These are phyloP conservation scores for Pedetes capensis DNA, from an alignment of 2,113 vertebrate species.

Conservation along the genomic window DNA sequence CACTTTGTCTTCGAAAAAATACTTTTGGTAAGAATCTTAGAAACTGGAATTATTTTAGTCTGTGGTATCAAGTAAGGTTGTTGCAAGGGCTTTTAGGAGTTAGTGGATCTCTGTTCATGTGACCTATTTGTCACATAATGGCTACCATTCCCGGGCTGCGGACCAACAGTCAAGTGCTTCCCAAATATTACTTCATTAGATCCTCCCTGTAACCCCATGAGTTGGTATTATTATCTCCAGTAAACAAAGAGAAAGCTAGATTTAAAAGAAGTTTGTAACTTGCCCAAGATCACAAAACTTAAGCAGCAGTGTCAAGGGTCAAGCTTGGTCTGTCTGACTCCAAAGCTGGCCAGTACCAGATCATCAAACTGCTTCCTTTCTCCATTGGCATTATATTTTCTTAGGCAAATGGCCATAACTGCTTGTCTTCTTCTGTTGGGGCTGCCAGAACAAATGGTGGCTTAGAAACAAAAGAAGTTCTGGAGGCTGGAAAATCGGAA, in stretches of 20 bases:
- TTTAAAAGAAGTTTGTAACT: slow-evolving; percentile 17
- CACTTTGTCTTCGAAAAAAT: background rate
- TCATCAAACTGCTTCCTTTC: background rate
- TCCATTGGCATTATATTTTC: background rate
- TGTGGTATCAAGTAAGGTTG: background rate
- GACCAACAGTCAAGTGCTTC: background rate
- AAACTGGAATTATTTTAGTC: slow-evolving; percentile 12
- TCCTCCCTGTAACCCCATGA: background rate
- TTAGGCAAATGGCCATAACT: background rate
- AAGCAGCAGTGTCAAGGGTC: background rate
- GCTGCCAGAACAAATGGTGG: too few species aligned
- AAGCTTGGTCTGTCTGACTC: background rate
- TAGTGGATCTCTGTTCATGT: background rate
- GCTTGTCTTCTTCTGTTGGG: background rate
- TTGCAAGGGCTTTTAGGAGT: background rate
- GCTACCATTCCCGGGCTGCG: background rate
- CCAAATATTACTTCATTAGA: background rate
- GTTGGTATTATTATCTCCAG: background rate
- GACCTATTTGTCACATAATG: background rate
- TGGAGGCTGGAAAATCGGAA: background rate
- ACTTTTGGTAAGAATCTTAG: background rate
- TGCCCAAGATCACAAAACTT: background rate
- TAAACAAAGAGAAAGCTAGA: slow-evolving; percentile 27
- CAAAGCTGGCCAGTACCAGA: background rate
- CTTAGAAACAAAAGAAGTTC: background rate